phyloP scores from a whole-genome alignment of 2,888 invertebrate genomes.

The Notocelia uddmanniana region DNA sequence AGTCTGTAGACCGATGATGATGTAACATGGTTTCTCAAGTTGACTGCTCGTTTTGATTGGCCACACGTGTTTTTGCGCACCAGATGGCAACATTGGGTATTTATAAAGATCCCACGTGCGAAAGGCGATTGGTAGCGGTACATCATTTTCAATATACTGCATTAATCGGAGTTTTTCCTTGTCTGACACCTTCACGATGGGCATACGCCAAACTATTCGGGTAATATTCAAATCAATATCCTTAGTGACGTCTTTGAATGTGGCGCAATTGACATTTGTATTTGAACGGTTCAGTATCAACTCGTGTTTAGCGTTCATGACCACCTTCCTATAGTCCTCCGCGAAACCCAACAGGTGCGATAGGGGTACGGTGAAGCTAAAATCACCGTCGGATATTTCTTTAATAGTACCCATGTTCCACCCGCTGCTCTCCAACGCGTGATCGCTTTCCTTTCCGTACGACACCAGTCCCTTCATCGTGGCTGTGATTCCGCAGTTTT shows the following conservation, averaged over 20 bases:
- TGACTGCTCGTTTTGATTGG: constrained; percentile 28
- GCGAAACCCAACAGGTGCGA: too few species aligned
- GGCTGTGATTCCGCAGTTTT: constrained; percentile 47
- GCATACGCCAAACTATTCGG: constrained; percentile 1
- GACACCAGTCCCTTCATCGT: constrained; percentile 39
- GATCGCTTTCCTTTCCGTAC: constrained; percentile 10
- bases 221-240: too few species aligned
- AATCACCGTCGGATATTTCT: background rate
- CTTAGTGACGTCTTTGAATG: too few species aligned
- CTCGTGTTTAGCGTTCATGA: too few species aligned
- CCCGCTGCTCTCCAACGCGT: background rate
- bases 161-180: constrained; percentile 32
- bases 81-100: too few species aligned
- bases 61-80: constrained; percentile 24
- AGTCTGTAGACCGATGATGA: constrained; percentile 41
- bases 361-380: too few species aligned
- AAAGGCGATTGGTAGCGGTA: too few species aligned
- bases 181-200: constrained; percentile 33
- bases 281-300: constrained; percentile 28
- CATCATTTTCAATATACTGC: background rate
- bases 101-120: too few species aligned
- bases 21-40: constrained; percentile 40
- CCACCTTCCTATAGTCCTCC: too few species aligned
- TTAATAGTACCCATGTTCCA: constrained; percentile 18
- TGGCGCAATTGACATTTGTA: too few species aligned